These are phyloP conservation scores for Eudiplozoon nipponicum DNA, from an alignment of 2,888 invertebrate genomes.

Conservation along the genomic window DNA sequence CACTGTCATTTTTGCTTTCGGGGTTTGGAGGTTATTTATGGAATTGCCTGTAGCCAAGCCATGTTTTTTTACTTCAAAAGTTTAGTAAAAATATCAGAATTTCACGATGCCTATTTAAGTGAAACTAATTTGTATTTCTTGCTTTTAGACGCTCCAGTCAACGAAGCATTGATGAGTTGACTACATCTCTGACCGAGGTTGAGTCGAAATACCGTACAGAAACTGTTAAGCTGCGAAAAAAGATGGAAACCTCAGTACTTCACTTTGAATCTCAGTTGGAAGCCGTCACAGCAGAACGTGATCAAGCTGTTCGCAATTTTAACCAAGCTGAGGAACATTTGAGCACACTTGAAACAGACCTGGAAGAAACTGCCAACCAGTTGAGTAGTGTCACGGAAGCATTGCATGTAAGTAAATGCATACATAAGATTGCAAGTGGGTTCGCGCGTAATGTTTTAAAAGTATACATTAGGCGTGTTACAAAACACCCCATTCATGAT, in stretches of 20 bases:
- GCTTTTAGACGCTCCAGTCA: slow-evolving; percentile 20
- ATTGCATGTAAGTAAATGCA: background rate
- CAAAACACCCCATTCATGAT: too few relatives aligned
- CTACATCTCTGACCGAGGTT: slow-evolving; percentile 25
- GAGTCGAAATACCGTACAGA: slow-evolving; percentile 27
- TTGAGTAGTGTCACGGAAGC: background rate
- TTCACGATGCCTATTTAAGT: too few relatives aligned
- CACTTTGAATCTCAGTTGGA: slow-evolving; percentile 23
- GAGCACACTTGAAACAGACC: background rate
- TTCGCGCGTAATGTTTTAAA: too few relatives aligned
- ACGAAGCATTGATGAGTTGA: slow-evolving; percentile 26
- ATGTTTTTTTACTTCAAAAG: too few relatives aligned
- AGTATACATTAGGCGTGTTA: too few relatives aligned
- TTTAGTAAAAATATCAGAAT: too few relatives aligned
- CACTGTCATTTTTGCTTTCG: too few relatives aligned
- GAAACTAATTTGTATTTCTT: background rate
- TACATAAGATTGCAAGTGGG: too few relatives aligned
- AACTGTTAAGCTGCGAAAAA: slow-evolving; percentile 26
- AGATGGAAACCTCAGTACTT: slow-evolving; percentile 25
- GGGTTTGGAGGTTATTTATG: too few relatives aligned
- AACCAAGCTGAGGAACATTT: background rate
- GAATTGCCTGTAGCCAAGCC: too few relatives aligned
- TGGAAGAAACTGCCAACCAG: background rate
- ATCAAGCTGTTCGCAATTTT: background rate
- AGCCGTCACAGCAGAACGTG: slow-evolving; percentile 14